Percentiles rank a stretch among this genome's conserved stretches.
phyloP scores from a whole-genome alignment of 2,113 vertebrate genomes.

The Columbina picui region DNA sequence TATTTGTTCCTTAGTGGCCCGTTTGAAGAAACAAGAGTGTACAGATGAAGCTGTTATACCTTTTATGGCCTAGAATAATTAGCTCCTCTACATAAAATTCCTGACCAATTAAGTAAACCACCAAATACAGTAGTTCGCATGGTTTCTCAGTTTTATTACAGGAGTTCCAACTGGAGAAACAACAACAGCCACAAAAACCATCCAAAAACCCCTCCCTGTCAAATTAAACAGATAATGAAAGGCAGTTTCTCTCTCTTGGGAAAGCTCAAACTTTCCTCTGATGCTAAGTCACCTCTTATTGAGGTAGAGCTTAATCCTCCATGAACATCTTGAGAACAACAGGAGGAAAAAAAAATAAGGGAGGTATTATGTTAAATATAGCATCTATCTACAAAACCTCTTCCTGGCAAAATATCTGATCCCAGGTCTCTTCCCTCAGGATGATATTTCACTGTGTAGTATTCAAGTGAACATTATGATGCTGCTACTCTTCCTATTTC shows the following conservation, averaged over 20 bases:
- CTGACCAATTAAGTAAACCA: not conserved
- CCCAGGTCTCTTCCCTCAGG: not conserved
- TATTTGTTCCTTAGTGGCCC: not conserved
- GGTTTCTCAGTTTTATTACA: not conserved
- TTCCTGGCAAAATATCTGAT: not conserved
- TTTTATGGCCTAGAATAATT: not conserved
- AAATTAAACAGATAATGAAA: not conserved
- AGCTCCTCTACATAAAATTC: not conserved
- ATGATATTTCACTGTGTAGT: not conserved
- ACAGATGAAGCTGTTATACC: not conserved
- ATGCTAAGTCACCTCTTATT: not conserved
- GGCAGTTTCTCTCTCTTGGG: not conserved
- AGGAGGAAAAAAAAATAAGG: not conserved
- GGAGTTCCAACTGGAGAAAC: not conserved
- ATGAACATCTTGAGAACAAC: not conserved
- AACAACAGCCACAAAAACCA: no score
- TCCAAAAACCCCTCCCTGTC: no score
- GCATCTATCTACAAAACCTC: not conserved
- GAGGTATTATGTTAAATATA: not conserved
- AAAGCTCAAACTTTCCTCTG: not conserved
- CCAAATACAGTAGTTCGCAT: not conserved
- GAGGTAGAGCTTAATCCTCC: not conserved
- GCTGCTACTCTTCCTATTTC: not conserved
- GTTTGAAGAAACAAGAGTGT: not conserved
- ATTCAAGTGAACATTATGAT: not conserved